Conservation (phyloP, 2,113 vertebrate species). For the Ptychochromis oligacanthus region DNA sequence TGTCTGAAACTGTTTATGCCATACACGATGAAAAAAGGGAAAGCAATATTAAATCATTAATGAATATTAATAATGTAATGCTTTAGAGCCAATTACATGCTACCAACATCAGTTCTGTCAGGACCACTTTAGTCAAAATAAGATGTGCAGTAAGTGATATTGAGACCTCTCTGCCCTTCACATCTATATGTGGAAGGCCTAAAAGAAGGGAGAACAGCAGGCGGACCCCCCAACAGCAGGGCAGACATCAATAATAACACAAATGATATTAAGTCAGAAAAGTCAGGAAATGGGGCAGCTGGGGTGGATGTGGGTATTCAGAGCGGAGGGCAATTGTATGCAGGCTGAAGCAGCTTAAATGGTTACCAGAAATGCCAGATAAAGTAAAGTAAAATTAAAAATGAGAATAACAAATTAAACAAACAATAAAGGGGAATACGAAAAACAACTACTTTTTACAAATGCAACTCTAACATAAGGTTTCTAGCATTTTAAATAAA, state of each 20-base stretch:
- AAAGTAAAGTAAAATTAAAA: background rate
- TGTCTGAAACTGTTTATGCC: background rate
- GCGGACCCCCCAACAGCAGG: background rate
- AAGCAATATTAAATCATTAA: too few species aligned
- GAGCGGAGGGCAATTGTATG: background rate
- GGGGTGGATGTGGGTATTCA: background rate
- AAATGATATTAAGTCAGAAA: background rate
- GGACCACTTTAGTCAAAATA: background rate
- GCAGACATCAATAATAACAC: background rate
- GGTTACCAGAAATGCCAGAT: background rate
- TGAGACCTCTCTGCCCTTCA: background rate
- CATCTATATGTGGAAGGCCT: background rate
- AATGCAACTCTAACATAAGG: accelerated
- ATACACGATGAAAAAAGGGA: too few species aligned
- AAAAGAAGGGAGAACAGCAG: background rate
- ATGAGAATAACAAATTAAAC: background rate
- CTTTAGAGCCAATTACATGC: background rate
- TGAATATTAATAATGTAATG: too few species aligned
- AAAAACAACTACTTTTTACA: background rate
- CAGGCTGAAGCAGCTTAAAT: background rate
- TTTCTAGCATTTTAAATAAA: accelerated
- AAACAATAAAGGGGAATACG: background rate
- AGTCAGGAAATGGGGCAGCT: background rate
- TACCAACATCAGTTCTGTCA: background rate
- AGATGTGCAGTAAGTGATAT: background rate